A percentile compares a stretch with the other conserved stretches of the same genome.
These are phyloP conservation scores for Psephotus haematonotus DNA, from an alignment of 2,113 vertebrate species.

Conservation along the genomic window DNA sequence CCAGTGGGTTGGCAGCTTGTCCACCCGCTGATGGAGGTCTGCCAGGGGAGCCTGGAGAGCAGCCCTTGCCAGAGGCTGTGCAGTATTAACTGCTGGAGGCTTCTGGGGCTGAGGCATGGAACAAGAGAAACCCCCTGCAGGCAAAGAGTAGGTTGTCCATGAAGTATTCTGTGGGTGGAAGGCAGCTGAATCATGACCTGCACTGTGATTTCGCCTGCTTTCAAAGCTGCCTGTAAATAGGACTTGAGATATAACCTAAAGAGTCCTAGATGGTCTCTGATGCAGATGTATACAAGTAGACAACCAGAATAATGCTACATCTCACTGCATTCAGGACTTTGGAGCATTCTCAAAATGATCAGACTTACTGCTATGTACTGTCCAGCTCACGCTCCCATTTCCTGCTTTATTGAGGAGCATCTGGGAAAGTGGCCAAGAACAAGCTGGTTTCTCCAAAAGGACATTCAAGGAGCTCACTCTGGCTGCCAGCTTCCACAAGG, in stretches of 20 bases:
- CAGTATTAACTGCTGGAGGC: neutral
- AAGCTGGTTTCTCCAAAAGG: slow-evolving; percentile 28
- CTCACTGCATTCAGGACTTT: neutral
- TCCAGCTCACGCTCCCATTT: neutral
- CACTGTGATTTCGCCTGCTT: neutral
- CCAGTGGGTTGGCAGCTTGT: neutral
- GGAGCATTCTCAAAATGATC: neutral
- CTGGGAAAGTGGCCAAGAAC: slow-evolving; percentile 31
- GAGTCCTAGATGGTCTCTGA: neutral
- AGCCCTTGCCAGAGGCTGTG: neutral
- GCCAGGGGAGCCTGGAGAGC: neutral
- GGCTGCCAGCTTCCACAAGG: neutral
- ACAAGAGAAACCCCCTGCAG: neutral
- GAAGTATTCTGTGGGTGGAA: neutral
- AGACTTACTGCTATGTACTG: neutral
- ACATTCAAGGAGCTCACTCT: neutral
- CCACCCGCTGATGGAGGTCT: neutral
- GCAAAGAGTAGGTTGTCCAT: neutral
- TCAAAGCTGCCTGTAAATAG: neutral
- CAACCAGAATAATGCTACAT: neutral
- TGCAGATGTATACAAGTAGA: neutral
- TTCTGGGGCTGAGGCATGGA: neutral
- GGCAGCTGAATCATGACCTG: neutral
- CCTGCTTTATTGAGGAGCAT: neutral
- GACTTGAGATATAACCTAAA: neutral